Percentiles rank a stretch among this genome's conserved stretches.
These are phyloP conservation scores for Pilophorus perplexus DNA, from an alignment of 2,888 invertebrate species.

Conservation along the genomic window DNA sequence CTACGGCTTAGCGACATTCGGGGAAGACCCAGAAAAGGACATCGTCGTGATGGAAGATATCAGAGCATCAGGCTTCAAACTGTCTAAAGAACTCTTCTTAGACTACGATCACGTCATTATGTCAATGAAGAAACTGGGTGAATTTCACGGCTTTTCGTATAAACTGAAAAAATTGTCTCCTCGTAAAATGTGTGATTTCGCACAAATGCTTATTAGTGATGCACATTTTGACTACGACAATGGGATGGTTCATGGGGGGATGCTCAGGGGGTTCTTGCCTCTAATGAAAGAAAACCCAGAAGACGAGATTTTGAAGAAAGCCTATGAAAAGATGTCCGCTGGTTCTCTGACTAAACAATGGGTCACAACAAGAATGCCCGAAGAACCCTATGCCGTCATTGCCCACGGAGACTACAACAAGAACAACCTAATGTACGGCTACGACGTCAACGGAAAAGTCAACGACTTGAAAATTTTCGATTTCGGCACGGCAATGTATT, in stretches of 20 bases:
- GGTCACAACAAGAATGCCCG: slow-evolving; percentile 6
- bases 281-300: slow-evolving; percentile 42
- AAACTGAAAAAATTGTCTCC: slow-evolving; percentile 46
- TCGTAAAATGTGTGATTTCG: background rate
- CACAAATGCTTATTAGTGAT: background rate
- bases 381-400: slow-evolving; percentile 49
- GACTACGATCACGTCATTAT: slow-evolving; percentile 50
- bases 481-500: slow-evolving; percentile 51
- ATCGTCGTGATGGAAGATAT: slow-evolving; percentile 50
- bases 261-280: slow-evolving; percentile 10
- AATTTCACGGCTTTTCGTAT: slow-evolving; percentile 51
- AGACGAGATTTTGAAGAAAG: slow-evolving; percentile 2
- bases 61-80: slow-evolving; percentile 47
- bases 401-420: slow-evolving; percentile 54
- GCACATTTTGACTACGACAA: background rate
- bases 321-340: slow-evolving; percentile 10
- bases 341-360: background rate
- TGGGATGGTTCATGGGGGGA: background rate
- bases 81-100: slow-evolving; percentile 48
- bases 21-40: slow-evolving; percentile 34
- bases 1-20: slow-evolving; percentile 36
- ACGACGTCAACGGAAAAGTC: slow-evolving; percentile 50
- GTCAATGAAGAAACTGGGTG: slow-evolving; percentile 48
- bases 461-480: slow-evolving; percentile 51
- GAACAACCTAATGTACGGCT: slow-evolving; percentile 53